Base-by-base conservation (phyloP, 2,797 vertebrate species). In the Peromyscus eremicus region DNA sequence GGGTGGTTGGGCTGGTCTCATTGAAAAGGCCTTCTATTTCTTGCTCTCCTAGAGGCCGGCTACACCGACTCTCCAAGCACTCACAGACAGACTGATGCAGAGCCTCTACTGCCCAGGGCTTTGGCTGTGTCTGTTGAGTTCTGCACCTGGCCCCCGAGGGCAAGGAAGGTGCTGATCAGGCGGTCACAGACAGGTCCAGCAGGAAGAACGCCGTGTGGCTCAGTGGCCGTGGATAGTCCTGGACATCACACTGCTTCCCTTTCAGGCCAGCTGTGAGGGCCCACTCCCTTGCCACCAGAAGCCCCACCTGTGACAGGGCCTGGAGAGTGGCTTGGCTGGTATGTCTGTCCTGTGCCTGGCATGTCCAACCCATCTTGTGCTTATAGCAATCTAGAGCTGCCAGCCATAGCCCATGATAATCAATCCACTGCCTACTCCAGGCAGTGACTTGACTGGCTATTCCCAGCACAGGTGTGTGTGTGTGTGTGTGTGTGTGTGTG, bases 401-500 rank as follows among this genome's bases (percentile, higher is more conserved):
- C 1, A 4, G 55, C 52, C 1, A 0, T 49, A 5, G 52, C 23
- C n/a, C 40, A 52, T 6, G 32, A 46, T 62, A 77, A 52, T n/a
- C 43, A 85, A 11, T 12, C 29, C 49, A 9, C 43, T 1, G 12
- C 10, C 40, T 62, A 14, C 43, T n/a, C 0, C 0, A 8, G 73
- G 75, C 17, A 27, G 64, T 34, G 84, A n/a, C 5, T 1, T 37
- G 80, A 32, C 4, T 1, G 43, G 29, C 10, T 29, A 75, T 79
- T 55, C 32, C 57, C 21, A 2, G 4, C 0, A 0, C 23, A 40
- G 3, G 14, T 37, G 46, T 21, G 13, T 37, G 23, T 3, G 17
- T 25, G 34, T 14, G 11, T 25, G 79, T 37, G 37, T 40, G 23
- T 62, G 79, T 43, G 2, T 79, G 46, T 49, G 57, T 46, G 17